A percentile compares a stretch with the other conserved stretches of the same genome.
These are phyloP conservation scores for Malurus leucopterus DNA, from an alignment of 2,797 vertebrate species.

Conservation along the genomic window DNA sequence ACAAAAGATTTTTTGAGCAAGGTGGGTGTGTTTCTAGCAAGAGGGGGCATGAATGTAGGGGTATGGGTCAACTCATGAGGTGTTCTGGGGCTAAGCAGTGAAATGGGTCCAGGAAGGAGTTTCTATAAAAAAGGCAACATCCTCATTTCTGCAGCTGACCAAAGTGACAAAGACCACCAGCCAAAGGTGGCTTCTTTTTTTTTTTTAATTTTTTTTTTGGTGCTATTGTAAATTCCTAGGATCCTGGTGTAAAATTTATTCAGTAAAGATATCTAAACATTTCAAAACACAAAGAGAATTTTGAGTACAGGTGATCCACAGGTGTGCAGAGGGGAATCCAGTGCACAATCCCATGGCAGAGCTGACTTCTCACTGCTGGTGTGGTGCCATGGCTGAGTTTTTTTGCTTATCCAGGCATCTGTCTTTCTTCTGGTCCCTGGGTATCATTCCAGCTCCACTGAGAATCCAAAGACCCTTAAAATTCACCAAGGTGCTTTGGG, in stretches of 20 bases:
- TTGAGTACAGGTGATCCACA: background rate
- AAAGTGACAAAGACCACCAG: accelerated
- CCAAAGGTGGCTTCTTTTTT: background rate
- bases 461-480: background rate
- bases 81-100: background rate
- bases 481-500: background rate
- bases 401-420: background rate
- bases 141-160: background rate
- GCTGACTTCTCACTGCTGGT: background rate
- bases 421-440: background rate
- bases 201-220: background rate
- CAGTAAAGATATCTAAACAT: background rate
- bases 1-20: background rate
- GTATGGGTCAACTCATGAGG: background rate
- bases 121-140: background rate
- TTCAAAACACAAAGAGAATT: background rate
- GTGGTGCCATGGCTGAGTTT: background rate
- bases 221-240: background rate
- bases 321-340: background rate
- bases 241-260: background rate
- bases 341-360: background rate
- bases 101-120: background rate
- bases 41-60: background rate
- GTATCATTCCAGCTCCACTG: background rate
- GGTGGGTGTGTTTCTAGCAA: background rate